Base-by-base conservation (phyloP, 2,797 vertebrate species). In the Tamandua tetradactyla region DNA sequence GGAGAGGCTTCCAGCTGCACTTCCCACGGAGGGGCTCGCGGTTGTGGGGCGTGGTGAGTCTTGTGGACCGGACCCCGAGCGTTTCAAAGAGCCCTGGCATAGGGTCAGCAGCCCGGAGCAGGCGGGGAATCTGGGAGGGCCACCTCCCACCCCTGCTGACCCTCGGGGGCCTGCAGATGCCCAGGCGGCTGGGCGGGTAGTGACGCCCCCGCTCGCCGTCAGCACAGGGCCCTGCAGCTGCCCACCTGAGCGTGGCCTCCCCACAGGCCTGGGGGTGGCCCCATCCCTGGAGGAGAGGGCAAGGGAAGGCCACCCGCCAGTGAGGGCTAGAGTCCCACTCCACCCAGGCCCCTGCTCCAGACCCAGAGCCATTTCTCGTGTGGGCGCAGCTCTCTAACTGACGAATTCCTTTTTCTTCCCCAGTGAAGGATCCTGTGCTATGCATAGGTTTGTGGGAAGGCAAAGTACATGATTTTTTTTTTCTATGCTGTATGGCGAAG, bases 291-390 rank as follows among this genome's bases (percentile, higher is more conserved):
- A 32, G 18, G 86, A 88, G 82, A 52, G 75, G 37, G 37, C 52
- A 5, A 47, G 27, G 3, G 7, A 59, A 44, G 68, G 18, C 47
- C 80, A 57, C 86, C 85, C 78, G 47, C 85, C 40, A n/a, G 42
- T 23, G 52, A 4, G 40, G n/a, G n/a, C n/a, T n/a, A n/a, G 42
- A 22, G 23, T 35, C 23, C 10, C 30, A 64, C n/a, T 25, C 68
- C 18, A 40, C 32, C 80, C 18, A 1, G 81, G 55, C 49, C 27
- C 40, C 52, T 12, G 68, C 79, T 13, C 2, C 37, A 7, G 42
- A 47, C 2, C 57, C 42, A 8, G 23, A 4, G 2, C n/a, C 2
- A 0, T 27, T 4, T 59, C 52, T 72, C 68, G 17, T 2, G 2
- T 0, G 7, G 23, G 74, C 47, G 0, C 6, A 15, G 15, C 59